Conservation (phyloP, 2,797 vertebrate species). For the Chromobotia macracanthus region DNA sequence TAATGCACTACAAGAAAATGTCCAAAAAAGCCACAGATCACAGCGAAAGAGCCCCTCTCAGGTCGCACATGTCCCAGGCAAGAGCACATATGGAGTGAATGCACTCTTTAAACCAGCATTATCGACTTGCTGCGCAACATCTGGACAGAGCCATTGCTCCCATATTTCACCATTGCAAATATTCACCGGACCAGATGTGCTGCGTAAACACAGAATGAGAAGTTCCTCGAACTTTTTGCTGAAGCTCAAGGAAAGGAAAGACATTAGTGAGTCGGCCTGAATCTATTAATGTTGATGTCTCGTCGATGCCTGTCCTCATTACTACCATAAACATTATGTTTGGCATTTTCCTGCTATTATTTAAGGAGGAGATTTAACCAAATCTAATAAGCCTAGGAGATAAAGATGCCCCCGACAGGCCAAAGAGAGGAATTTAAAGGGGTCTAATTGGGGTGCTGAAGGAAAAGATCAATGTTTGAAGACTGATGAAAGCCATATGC, state of each 20-base stretch:
- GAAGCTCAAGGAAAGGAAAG: slow-evolving; percentile 51
- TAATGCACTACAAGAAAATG: slow-evolving; percentile 16
- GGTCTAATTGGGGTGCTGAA: slow-evolving; percentile 80
- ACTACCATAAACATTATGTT: slow-evolving; percentile 37
- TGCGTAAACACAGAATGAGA: slow-evolving; percentile 69
- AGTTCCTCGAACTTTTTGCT: slow-evolving; percentile 65
- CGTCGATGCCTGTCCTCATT: slow-evolving; percentile 56
- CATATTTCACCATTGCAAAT: slow-evolving; percentile 65
- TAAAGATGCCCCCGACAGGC: slow-evolving; percentile 63
- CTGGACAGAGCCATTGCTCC: slow-evolving; percentile 67
- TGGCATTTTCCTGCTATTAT: slow-evolving; percentile 57
- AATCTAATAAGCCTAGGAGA: slow-evolving; percentile 69
- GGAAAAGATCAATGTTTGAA: slow-evolving; percentile 79
- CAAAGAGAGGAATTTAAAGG: slow-evolving; percentile 76
- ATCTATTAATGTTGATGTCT: slow-evolving; percentile 52
- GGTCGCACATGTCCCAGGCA: slow-evolving; percentile 22
- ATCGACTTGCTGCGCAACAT: slow-evolving; percentile 64
- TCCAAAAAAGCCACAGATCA: slow-evolving; percentile 14
- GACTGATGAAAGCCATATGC: slow-evolving; percentile 80
- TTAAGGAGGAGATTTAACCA: slow-evolving; percentile 50
- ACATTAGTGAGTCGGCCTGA: slow-evolving; percentile 48
- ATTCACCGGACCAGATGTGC: slow-evolving; percentile 70
- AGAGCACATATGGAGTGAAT: slow-evolving; percentile 25
- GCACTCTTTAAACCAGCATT: slow-evolving; percentile 10
- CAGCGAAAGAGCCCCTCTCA: slow-evolving; percentile 12